A percentile compares a stretch with the other conserved stretches of the same genome.
These are phyloP conservation scores for Xanthia icteritia DNA, from an alignment of 2,888 invertebrate species.

Conservation along the genomic window DNA sequence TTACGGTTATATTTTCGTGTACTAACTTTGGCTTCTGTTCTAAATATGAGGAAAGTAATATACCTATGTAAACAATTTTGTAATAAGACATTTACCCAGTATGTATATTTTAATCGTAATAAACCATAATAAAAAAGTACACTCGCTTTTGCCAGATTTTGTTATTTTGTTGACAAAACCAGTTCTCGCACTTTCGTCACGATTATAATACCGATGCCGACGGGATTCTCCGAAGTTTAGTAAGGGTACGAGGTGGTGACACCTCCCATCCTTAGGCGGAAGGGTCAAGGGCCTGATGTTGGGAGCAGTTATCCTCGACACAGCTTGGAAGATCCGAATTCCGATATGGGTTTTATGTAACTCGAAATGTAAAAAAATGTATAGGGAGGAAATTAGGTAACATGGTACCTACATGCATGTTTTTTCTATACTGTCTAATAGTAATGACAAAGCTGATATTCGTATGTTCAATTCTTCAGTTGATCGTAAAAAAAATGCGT, in stretches of 20 bases:
- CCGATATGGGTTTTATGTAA: conserved; percentile 11
- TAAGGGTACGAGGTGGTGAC: conserved; percentile 31
- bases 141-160: not conserved
- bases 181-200: conserved; percentile 29
- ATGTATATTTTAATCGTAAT: not conserved
- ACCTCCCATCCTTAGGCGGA: conserved; percentile 19
- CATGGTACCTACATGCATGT: not conserved
- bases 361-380: not conserved
- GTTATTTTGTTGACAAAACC: conserved; percentile 41
- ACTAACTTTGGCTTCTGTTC: not conserved
- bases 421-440: not conserved
- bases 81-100: not conserved
- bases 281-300: conserved; percentile 56
- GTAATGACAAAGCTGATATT: not conserved
- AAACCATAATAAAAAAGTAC: not conserved
- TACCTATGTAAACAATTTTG: not conserved
- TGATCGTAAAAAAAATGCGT: not conserved
- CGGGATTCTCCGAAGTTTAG: conserved; percentile 26
- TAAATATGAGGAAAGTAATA: not conserved
- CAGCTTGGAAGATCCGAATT: conserved; percentile 25
- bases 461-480: not conserved
- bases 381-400: not conserved
- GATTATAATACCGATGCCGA: conserved; percentile 19
- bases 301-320: conserved; percentile 48
- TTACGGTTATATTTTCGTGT: not conserved